Conservation (phyloP, 2,113 vertebrate species). For the Trogon melanurus region DNA sequence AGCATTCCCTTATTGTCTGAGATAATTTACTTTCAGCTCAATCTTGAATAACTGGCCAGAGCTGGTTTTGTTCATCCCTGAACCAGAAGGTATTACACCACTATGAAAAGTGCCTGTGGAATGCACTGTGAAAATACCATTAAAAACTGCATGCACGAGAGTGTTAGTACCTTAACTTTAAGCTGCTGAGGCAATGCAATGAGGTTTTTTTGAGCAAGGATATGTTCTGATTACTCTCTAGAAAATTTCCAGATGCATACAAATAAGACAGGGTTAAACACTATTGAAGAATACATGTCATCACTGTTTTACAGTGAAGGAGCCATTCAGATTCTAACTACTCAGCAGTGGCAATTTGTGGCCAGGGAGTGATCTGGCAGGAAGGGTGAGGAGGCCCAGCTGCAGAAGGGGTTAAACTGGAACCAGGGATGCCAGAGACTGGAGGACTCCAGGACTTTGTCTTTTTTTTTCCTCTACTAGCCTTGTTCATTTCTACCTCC, state of each 20-base stretch:
- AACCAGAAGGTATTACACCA: slow-evolving; percentile 13
- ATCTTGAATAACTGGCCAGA: slow-evolving; percentile 9
- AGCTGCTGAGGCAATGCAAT: background rate
- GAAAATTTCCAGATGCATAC: background rate
- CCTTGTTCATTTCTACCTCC: background rate
- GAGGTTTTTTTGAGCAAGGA: background rate
- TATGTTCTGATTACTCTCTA: background rate
- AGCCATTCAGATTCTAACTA: background rate
- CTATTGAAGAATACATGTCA: background rate
- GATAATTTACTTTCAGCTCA: slow-evolving; percentile 39
- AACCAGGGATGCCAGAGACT: background rate
- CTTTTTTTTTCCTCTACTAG: background rate
- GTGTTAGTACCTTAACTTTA: background rate
- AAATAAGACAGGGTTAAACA: background rate
- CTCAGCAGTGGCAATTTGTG: background rate
- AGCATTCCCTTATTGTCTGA: background rate
- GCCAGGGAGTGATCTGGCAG: too few species aligned
- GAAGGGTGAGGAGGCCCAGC: too few species aligned
- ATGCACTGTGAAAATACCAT: background rate
- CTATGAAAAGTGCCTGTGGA: background rate
- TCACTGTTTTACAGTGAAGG: background rate
- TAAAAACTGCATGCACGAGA: background rate
- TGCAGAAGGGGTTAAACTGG: background rate
- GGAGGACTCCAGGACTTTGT: background rate
- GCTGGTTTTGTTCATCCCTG: slow-evolving; percentile 3